Conservation (phyloP, 2,113 vertebrate genomes). For the Hemicordylus capensis region DNA sequence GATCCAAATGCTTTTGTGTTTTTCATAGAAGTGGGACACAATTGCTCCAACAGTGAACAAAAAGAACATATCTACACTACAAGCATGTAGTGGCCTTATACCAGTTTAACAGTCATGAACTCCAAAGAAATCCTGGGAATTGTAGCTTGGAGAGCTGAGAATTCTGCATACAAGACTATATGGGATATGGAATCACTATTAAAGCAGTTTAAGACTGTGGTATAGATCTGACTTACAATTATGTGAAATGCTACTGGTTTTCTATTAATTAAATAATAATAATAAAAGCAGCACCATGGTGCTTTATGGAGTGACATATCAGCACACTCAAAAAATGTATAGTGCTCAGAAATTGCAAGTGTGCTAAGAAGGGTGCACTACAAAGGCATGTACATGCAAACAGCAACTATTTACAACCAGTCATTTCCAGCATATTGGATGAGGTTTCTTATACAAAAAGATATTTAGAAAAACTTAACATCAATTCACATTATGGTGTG, state of each 20-base stretch:
- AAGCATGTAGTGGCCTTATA: neutral
- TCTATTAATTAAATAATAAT: neutral
- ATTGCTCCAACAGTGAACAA: neutral
- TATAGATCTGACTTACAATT: neutral
- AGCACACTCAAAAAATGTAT: neutral
- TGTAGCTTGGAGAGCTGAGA: neutral
- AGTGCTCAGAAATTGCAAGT: neutral
- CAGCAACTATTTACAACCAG: neutral
- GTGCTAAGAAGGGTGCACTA: neutral
- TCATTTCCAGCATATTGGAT: neutral
- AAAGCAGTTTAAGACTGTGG: neutral
- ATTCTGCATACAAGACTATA: neutral
- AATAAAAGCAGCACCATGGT: neutral
- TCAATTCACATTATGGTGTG: neutral
- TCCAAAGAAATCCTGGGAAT: neutral
- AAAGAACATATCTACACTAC: neutral
- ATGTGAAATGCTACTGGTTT: neutral
- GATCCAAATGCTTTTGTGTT: neutral
- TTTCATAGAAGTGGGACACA: neutral
- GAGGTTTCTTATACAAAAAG: neutral
- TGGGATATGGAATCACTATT: neutral
- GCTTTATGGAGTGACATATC: neutral
- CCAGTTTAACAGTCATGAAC: neutral
- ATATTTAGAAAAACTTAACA: neutral
- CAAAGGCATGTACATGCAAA: neutral